Evolutionary conservation across 2,113 vertebrate genomes (phyloP).

Genomic region (Oreochromis niloticus): DNA sequence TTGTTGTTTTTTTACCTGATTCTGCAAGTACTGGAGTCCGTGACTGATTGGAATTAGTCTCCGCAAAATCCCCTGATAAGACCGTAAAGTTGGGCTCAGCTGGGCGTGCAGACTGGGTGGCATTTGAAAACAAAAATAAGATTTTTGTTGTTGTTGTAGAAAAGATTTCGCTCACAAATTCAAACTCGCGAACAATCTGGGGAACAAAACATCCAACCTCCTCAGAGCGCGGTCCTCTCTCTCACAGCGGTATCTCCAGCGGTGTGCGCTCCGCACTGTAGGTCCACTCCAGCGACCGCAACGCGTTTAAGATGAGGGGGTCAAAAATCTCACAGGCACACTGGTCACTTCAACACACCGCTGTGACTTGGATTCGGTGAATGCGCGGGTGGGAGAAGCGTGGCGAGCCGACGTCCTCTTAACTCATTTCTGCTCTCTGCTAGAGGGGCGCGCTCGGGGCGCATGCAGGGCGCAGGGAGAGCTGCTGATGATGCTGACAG

Average conservation of each 20-base stretch:
- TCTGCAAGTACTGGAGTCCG: slow-evolving; percentile 26
- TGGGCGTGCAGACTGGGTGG: background rate
- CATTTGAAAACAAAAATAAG: background rate
- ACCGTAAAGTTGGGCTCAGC: slow-evolving; percentile 17
- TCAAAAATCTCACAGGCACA: background rate
- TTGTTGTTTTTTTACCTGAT: slow-evolving; percentile 38
- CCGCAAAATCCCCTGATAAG: slow-evolving; percentile 23
- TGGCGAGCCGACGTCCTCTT: background rate
- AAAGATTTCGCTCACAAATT: background rate
- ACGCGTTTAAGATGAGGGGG: background rate
- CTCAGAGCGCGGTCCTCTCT: background rate
- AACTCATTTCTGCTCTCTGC: background rate
- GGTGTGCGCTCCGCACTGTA: background rate
- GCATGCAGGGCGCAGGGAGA: slow-evolving; percentile 12
- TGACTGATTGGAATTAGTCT: slow-evolving; percentile 9
- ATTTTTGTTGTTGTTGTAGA: background rate
- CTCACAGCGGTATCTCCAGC: slow-evolving; percentile 19
- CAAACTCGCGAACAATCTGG: background rate
- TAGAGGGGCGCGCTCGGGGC: slow-evolving; percentile 27
- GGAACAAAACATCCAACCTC: slow-evolving; percentile 15
- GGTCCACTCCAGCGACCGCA: slow-evolving; percentile 25
- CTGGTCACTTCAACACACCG: background rate
- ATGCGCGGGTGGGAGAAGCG: background rate
- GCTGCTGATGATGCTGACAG: slow-evolving; percentile 2
- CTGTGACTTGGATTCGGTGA: background rate